These are phyloP conservation scores for Brachypteracias leptosomus DNA, from an alignment of 2,113 vertebrate species.

Conservation along the genomic window DNA sequence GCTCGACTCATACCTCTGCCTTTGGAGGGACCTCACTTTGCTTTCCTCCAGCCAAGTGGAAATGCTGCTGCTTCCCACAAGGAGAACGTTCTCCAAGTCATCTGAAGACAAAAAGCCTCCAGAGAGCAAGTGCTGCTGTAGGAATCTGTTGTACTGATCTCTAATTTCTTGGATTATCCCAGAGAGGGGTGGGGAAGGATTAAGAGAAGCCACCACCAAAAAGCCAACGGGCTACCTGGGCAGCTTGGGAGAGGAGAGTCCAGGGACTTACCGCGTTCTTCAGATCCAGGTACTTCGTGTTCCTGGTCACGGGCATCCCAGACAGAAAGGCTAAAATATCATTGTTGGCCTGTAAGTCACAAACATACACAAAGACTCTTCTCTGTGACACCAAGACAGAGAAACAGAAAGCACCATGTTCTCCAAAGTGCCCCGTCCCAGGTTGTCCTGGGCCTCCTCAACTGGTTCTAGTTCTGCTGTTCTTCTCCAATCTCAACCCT, in stretches of 20 bases:
- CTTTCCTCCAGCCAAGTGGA: neutral
- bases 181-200: neutral
- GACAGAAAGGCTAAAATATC: constrained; percentile 97
- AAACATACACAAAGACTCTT: neutral
- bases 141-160: neutral
- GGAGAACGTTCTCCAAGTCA: neutral
- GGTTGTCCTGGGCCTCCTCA: neutral
- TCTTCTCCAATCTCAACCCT: neutral
- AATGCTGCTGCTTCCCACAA: neutral
- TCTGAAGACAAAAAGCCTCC: neutral
- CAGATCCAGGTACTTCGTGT: constrained; percentile 96
- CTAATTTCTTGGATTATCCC: neutral
- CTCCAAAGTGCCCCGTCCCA: neutral
- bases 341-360: constrained; percentile 88
- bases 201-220: neutral
- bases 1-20: neutral
- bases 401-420: neutral
- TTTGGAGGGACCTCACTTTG: neutral
- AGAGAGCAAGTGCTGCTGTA: neutral
- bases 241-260: neutral
- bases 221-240: neutral
- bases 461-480: neutral
- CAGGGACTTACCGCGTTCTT: constrained; percentile 88
- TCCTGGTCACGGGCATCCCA: constrained; percentile 96
- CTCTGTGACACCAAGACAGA: neutral